Base-by-base conservation (phyloP, 2,113 vertebrate genomes). In the Apteryx owenii region DNA sequence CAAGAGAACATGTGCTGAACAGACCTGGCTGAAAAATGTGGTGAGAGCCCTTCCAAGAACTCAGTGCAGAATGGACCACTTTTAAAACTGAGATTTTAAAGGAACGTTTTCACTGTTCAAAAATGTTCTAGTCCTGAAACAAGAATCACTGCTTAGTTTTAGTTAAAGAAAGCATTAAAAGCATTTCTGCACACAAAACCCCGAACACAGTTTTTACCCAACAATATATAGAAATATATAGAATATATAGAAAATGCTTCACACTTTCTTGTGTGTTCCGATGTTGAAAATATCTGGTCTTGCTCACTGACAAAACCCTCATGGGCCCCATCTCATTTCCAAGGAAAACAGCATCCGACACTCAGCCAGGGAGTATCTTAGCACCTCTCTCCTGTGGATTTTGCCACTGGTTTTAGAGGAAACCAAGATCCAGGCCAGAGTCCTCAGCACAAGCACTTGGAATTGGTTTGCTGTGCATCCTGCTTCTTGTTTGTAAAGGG, bases 1-100 rank as follows among this genome's bases (percentile, higher is more conserved):
- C 0, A 2, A 25, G 50, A 38, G 54, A 96, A 95, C 94, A 95
- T 93, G 71, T 93, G 94, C 87, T 93, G 54, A 79, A 77, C 91
- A 96, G 89, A 81, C 60, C 50, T 18, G 17, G 68, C 50, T 83
- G 81, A 70, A 95, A 96, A 85, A 93, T 42, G 33, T 42, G 12
- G 78, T 42, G 58, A 94, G 71, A 80, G 85, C 28, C 66, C 21
- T 4, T 80, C 87, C 84, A 89, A 80, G 86, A 94, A 60, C 84
- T 51, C 31, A 10, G 38, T 21, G 58, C 75, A 91, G 71, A 73
- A 85, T 5, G 40, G 36, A 10, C 50, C 46, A 21, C 71, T 95
- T 75, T 92, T 78, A 89, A 89, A 88, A 85, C 12, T 0, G 48
- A 89, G 64, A 54, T 85, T 95, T 89, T 83, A 89, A 92, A 53